A percentile compares a stretch with the other conserved stretches of the same genome.
These are phyloP conservation scores for Gavialis gangeticus DNA, from an alignment of 2,113 vertebrate genomes.

Conservation along the genomic window DNA sequence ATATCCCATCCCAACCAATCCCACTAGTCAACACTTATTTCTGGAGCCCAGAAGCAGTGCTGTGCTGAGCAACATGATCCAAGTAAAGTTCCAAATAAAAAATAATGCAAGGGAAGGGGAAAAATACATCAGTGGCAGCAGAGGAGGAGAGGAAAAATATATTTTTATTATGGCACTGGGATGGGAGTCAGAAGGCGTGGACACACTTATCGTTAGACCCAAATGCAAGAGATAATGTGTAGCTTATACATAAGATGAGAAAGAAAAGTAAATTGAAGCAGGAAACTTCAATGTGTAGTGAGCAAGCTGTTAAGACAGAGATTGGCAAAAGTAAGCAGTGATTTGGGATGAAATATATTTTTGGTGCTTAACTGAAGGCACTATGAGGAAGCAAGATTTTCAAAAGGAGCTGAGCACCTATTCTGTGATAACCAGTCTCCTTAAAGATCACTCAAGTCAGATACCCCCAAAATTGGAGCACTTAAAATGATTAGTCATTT, in stretches of 20 bases:
- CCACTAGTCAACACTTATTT: no score
- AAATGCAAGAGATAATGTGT: neutral
- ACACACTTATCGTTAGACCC: neutral
- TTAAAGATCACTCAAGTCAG: neutral
- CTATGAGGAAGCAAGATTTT: neutral
- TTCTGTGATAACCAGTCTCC: neutral
- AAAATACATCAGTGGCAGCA: neutral
- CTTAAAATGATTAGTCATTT: neutral
- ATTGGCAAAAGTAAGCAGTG: neutral
- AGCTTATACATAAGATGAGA: neutral
- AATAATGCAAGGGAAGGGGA: neutral
- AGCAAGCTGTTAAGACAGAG: neutral
- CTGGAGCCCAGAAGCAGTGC: no score
- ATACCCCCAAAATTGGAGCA: neutral
- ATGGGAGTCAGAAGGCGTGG: neutral
- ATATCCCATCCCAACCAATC: no score
- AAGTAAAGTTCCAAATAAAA: neutral
- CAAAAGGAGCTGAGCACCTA: neutral
- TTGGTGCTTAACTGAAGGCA: neutral
- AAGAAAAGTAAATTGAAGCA: neutral
- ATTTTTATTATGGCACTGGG: neutral
- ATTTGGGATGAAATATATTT: neutral
- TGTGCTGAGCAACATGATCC: no score
- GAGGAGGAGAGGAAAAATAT: neutral
- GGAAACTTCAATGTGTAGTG: neutral